These are phyloP conservation scores for Zoanthus solanderi DNA, from an alignment of 92 coral and sea anemone genomes.

Conservation along the genomic window DNA sequence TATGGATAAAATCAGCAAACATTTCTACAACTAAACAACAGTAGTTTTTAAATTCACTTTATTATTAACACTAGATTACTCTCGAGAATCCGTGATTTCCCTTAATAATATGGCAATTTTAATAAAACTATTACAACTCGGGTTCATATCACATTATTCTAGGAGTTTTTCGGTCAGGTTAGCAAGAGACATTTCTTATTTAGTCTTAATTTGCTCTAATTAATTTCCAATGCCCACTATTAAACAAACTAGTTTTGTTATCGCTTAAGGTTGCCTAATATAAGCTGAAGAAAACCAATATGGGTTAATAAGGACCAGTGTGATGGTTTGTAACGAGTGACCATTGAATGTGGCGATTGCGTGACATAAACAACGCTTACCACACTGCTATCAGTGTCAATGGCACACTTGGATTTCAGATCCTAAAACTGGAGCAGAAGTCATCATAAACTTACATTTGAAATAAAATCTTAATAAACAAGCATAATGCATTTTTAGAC, in stretches of 20 bases:
- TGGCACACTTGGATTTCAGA: conserved; percentile 32
- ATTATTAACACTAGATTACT: conserved; percentile 6
- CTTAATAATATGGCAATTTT: not conserved
- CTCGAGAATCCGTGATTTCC: not conserved
- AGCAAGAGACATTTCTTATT: not conserved
- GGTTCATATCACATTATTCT: not conserved
- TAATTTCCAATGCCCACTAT: not conserved
- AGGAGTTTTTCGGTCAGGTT: not conserved
- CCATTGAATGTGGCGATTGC: conserved; percentile 27
- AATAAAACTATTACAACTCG: conserved; percentile 24
- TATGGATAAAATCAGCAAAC: not conserved
- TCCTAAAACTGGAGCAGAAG: conserved; percentile 32
- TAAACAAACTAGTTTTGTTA: not conserved
- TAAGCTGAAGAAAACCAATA: not conserved
- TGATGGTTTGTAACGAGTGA: conserved; percentile 17
- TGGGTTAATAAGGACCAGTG: not conserved
- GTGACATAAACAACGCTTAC: conserved; percentile 35
- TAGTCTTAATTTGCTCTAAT: not conserved
- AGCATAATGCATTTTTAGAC: too few species aligned
- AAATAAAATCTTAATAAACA: too few species aligned
- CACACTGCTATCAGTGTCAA: conserved; percentile 29
- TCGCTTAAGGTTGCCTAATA: not conserved
- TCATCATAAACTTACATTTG: too few species aligned
- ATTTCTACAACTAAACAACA: not conserved
- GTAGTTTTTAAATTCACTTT: not conserved